phyloP scores from a whole-genome alignment of 2,113 vertebrate species.

The Maccullochella peelii region DNA sequence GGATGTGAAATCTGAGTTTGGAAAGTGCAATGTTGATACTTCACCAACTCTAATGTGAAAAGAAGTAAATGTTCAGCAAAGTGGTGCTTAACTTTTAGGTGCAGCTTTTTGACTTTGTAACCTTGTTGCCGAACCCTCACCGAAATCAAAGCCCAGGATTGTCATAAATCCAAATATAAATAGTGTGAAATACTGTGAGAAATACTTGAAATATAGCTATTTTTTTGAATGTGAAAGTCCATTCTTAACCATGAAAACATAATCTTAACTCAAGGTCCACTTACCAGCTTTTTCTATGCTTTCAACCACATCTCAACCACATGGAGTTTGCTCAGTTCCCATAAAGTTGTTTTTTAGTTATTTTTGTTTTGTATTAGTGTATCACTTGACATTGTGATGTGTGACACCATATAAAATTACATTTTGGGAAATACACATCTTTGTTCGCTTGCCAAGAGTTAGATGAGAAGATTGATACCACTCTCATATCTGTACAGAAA shows the following conservation, averaged over 20 bases:
- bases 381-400: too few species aligned
- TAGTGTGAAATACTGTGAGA: background rate
- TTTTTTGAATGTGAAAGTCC: background rate
- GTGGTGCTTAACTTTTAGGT: background rate
- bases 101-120: background rate
- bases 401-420: too few species aligned
- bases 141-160: background rate
- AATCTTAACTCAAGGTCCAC: too few species aligned
- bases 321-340: background rate
- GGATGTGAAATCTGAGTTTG: constrained; percentile 1
- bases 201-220: background rate
- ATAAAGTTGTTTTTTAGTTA: background rate
- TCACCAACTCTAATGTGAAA: background rate
- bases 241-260: background rate
- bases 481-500: background rate
- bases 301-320: too few species aligned
- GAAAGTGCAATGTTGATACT: background rate
- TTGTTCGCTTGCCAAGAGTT: background rate
- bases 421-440: background rate
- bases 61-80: background rate
- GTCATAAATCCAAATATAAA: background rate
- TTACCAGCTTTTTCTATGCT: too few species aligned
- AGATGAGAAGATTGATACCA: background rate
- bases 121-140: background rate
- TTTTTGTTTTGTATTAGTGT: background rate